These are phyloP conservation scores for Buphagus erythrorhynchus DNA, from an alignment of 2,797 vertebrate species.

Conservation along the genomic window DNA sequence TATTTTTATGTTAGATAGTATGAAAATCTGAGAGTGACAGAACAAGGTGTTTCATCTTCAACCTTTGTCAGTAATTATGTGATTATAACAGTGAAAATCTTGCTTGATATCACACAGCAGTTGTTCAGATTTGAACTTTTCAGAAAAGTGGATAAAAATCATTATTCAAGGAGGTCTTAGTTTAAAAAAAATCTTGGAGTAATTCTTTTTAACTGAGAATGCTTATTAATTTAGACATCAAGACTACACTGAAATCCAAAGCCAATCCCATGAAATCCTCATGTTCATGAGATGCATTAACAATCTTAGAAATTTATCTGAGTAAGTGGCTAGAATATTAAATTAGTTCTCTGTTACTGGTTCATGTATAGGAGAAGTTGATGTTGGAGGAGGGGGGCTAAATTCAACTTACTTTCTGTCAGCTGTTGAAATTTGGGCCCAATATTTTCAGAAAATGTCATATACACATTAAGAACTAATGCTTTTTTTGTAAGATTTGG, in stretches of 20 bases:
- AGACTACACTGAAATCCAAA: neutral
- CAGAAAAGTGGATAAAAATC: neutral
- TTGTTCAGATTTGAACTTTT: neutral
- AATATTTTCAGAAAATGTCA: neutral
- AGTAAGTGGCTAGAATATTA: neutral
- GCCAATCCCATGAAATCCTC: neutral
- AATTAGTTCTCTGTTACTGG: neutral
- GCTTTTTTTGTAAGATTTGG: neutral
- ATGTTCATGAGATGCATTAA: neutral
- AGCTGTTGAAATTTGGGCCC: neutral
- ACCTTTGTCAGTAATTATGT: neutral
- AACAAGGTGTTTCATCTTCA: neutral
- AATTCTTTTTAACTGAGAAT: neutral
- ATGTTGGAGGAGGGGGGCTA: neutral
- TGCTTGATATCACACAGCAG: neutral
- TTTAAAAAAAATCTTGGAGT: neutral
- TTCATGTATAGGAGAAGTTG: neutral
- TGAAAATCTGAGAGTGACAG: neutral
- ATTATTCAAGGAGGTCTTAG: neutral
- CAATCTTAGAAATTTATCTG: neutral
- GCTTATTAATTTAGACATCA: neutral
- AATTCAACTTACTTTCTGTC: neutral
- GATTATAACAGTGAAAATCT: neutral
- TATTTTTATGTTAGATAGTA: neutral
- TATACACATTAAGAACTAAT: neutral